Conservation (phyloP, 2,113 vertebrate genomes). For the Rhodinocichla rosea region DNA sequence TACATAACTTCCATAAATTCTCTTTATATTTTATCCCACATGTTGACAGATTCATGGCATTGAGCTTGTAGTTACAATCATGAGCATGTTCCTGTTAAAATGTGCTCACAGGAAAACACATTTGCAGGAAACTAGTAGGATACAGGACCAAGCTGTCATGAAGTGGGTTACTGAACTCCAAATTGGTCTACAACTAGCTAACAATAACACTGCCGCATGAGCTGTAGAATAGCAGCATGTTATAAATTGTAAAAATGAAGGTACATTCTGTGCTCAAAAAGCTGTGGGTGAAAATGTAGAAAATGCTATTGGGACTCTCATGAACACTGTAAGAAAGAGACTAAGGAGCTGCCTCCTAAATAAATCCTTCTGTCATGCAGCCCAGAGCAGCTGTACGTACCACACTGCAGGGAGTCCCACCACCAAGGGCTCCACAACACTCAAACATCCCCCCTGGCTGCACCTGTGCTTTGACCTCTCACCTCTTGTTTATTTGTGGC, state of each 20-base stretch:
- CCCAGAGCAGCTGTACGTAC: not conserved
- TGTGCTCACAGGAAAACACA: not conserved
- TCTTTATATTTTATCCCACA: slow-evolving; percentile 4
- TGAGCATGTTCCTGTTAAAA: not conserved
- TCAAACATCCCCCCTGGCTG: not conserved
- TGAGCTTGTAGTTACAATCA: not conserved
- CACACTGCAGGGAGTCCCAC: not conserved
- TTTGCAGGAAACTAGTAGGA: not conserved
- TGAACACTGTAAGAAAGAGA: not conserved
- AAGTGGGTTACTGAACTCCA: not conserved
- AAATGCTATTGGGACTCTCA: not conserved
- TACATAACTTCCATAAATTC: not conserved
- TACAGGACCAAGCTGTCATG: not conserved
- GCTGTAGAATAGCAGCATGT: not conserved
- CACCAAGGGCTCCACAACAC: not conserved
- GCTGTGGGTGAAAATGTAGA: not conserved
- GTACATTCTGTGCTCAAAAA: not conserved
- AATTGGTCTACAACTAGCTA: not conserved
- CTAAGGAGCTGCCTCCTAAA: not conserved
- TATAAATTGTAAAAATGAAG: not conserved
- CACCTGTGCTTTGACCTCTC: not conserved
- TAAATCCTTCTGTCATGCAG: not conserved
- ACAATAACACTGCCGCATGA: not conserved
- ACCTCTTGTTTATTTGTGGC: not conserved
- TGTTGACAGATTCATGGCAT: not conserved